A percentile compares a stretch with the other conserved stretches of the same genome.
Conservation (phyloP, 2,888 invertebrate species). For the Adelphocoris suturalis region DNA sequence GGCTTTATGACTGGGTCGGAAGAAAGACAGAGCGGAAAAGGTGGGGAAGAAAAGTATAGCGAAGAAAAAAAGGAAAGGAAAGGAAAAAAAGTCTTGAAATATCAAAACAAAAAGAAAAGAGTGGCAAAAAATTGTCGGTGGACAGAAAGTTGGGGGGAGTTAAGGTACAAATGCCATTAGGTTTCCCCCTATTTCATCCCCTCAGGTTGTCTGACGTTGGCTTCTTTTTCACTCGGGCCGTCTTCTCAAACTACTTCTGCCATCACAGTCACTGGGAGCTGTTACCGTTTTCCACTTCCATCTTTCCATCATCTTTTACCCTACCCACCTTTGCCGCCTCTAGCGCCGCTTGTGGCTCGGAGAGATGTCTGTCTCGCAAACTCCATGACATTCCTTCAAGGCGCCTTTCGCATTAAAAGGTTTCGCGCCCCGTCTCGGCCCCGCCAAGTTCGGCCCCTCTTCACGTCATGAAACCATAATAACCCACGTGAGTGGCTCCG, state of each 20-base stretch:
- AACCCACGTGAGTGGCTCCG: constrained; percentile 46
- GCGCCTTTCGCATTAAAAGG: constrained; percentile 44
- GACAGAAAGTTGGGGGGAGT: not conserved
- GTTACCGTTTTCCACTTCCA: constrained; percentile 34
- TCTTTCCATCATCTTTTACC: constrained; percentile 29
- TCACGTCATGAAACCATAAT: constrained; percentile 37
- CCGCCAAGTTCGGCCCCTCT: constrained; percentile 25
- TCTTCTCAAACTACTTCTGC: constrained; percentile 32
- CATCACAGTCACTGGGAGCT: constrained; percentile 10
- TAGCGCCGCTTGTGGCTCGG: too few species aligned
- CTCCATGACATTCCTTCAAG: constrained; percentile 62
- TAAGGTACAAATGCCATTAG: constrained; percentile 60
- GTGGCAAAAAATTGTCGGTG: constrained; percentile 12
- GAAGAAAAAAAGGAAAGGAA: not conserved
- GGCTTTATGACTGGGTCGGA: not conserved
- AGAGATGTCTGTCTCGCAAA: constrained; percentile 49
- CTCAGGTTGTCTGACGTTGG: constrained; percentile 48
- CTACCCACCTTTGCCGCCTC: not conserved
- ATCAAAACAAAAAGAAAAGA: constrained; percentile 38
- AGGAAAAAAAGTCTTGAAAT: not conserved
- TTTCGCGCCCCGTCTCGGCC: not conserved
- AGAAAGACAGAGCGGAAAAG: constrained; percentile 21
- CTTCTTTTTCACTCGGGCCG: constrained; percentile 8
- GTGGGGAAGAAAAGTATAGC: constrained; percentile 3
- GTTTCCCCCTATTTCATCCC: constrained; percentile 44